phyloP scores from a whole-genome alignment of 2,797 vertebrate species.

The Pipistrellus pipistrellus region DNA sequence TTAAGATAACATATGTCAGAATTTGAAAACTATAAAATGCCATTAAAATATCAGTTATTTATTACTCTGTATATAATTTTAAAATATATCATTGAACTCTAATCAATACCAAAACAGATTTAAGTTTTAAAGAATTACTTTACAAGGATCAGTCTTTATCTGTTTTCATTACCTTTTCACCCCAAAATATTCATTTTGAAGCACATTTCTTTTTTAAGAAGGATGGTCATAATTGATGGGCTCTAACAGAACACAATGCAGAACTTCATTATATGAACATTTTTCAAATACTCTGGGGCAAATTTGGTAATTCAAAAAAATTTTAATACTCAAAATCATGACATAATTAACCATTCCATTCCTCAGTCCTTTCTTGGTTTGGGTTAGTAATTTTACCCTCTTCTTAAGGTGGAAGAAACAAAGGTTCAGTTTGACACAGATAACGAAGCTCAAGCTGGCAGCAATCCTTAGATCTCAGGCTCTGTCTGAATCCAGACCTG shows the following conservation, averaged over 20 bases:
- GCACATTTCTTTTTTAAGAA: constrained; percentile 43
- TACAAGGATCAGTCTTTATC: constrained; percentile 60
- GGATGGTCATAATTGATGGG: constrained; percentile 38
- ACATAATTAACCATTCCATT: neutral
- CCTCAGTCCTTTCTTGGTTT: constrained; percentile 22
- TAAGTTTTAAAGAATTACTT: constrained; percentile 2
- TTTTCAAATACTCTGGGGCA: constrained; percentile 21
- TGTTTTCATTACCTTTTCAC: constrained; percentile 71
- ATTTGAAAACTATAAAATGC: constrained; percentile 64
- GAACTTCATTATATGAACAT: constrained; percentile 44
- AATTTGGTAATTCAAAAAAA: neutral
- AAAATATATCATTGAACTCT: constrained; percentile 63
- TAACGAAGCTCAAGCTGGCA: neutral
- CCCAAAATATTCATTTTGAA: constrained; percentile 66
- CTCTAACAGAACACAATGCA: constrained; percentile 64
- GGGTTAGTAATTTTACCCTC: neutral
- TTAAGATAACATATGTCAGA: constrained; percentile 60
- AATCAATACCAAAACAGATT: constrained; percentile 68
- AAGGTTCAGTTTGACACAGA: neutral
- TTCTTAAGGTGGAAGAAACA: constrained; percentile 3
- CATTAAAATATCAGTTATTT: constrained; percentile 59
- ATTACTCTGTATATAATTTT: constrained; percentile 49
- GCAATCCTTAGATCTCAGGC: neutral
- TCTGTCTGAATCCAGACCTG: neutral
- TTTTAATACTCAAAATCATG: neutral